Base-by-base conservation (phyloP, 30 jellyfish, hydroid and myxozoan genomes). In the Chironex yamaguchii region DNA sequence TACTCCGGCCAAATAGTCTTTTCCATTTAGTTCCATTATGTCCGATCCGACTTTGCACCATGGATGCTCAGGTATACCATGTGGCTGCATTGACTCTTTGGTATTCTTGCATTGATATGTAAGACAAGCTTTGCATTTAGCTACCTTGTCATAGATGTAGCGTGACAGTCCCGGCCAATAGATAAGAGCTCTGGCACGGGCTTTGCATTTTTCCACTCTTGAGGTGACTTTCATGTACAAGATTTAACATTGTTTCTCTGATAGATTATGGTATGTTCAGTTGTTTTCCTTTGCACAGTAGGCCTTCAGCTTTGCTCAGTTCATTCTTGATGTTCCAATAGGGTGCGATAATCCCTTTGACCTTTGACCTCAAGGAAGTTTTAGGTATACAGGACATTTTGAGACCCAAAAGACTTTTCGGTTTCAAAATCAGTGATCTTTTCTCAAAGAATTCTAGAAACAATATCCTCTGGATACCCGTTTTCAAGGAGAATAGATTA, bases 11-110 rank as follows among this genome's bases (percentile, higher is more conserved):
- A 63, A 29, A 27, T 67, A 76, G 1, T 53, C 54, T 1, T 64
- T 48, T 24, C 79, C 85, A 0, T 50, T 81, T 31, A 73, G 51
- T 4, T 76, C 24, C 49, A 87, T 36, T 26, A 87, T 1, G 29
- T 87, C 92, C 35, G 89, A 52, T n/a, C 86, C 96, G 21, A 76
- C 36, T 33, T 52, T 77, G 2, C 13, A 70, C 0, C 52, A 76
- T 0, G 92, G 92, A 0, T 2, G 33, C 25, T 1, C 74, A 0
- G 58, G 77, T 2, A 52, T 33, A 0, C 63, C 54, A 36, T 85
- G 91, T 6, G 0, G 0, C 4, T 13, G 0, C 0, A 71, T 1
- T 62, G 90, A 89, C 53, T 68, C 94, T 52, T 50, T 69, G 0
- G 76, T 0, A 35, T 69, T 65, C 30, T 26, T 0, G 29, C 49